These are phyloP conservation scores for Caenorhabditis wallacei DNA, from an alignment of 2,888 invertebrate species.

Conservation along the genomic window DNA sequence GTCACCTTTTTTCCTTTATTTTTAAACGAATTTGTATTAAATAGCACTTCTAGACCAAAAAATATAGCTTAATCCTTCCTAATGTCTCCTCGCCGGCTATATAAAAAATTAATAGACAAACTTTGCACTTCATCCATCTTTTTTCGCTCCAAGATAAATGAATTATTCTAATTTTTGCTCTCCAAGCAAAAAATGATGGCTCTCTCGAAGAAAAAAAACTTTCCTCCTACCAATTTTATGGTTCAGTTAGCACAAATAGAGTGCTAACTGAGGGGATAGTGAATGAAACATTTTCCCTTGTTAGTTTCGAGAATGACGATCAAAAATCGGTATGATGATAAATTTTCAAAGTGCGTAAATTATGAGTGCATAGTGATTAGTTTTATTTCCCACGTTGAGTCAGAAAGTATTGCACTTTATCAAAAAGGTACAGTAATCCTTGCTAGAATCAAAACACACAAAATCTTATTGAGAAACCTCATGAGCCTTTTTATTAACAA, in stretches of 20 bases:
- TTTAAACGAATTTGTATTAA: neutral
- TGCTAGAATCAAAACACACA: too few species aligned
- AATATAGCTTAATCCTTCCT: neutral
- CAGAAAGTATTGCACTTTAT: too few species aligned
- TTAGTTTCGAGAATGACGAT: neutral
- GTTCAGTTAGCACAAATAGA: slow-evolving; percentile 10
- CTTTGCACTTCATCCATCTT: slow-evolving; percentile 22
- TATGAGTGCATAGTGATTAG: neutral
- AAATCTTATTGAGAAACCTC: too few species aligned
- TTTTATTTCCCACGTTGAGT: too few species aligned
- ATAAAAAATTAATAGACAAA: slow-evolving; percentile 22
- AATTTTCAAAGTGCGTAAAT: neutral
- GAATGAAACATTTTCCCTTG: neutral
- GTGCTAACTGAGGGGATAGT: neutral
- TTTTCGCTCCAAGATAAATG: neutral
- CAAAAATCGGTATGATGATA: neutral
- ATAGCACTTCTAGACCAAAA: neutral
- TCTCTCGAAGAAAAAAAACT: neutral
- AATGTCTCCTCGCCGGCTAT: neutral
- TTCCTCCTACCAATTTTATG: slow-evolving; percentile 7
- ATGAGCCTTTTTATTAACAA: too few species aligned
- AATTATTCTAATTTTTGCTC: slow-evolving; percentile 2
- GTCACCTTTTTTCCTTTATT: neutral
- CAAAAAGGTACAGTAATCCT: too few species aligned
- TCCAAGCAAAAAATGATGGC: neutral